Evolutionary conservation across 2,797 vertebrate species (phyloP), one percentile per base, ranked within the genome.

Genomic region (Aeoliscus strigatus): DNA sequence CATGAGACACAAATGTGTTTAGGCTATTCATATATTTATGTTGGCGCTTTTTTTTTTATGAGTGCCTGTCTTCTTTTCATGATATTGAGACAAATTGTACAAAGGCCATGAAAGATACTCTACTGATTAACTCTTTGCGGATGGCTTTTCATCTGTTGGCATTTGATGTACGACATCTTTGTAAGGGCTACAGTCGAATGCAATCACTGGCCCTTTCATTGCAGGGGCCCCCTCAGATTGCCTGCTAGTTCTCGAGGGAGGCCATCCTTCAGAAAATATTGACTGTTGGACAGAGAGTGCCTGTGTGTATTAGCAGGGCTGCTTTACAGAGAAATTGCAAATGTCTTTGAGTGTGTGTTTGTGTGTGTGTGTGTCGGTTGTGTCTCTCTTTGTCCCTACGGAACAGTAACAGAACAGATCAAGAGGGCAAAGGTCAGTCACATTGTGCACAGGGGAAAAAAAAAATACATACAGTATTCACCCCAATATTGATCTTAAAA

Each of bases 81-180:
- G 66, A 86, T 84, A 86, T 83, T 86, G 77, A 86, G 84, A 88
- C 82, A 86, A 85, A 88, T 81, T 81, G 79, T 33, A 9, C 53
- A 37, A 33, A 47, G 69, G 58, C 77, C 58, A 64, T 77, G 78
- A 82, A 78, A 88, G 81, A 77, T 84, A 81, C 85, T 86, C 70
- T 66, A 73, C 85, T 89, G 89, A 90, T 89, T 89, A 89, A 88
- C 85, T 87, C 64, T 79, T 79, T 51, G 56, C 28, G 71, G 74
- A 83, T 63, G 73, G 67, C 75, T 80, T 87, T 88, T 86, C 88
- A 89, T 90, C 87, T 86, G 76, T 63, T 86, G 81, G 75, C 62
- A 70, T 87, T 88, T 89, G 88, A 90, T 90, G 85, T 87, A 88
- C 72, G 80, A 83, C 80, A 76, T 86, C 83, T 88, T 86, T 84